Evolutionary conservation across 2,797 vertebrate genomes (phyloP), one percentile per base, ranked within the genome.

Genomic region (Tangara arthus): DNA sequence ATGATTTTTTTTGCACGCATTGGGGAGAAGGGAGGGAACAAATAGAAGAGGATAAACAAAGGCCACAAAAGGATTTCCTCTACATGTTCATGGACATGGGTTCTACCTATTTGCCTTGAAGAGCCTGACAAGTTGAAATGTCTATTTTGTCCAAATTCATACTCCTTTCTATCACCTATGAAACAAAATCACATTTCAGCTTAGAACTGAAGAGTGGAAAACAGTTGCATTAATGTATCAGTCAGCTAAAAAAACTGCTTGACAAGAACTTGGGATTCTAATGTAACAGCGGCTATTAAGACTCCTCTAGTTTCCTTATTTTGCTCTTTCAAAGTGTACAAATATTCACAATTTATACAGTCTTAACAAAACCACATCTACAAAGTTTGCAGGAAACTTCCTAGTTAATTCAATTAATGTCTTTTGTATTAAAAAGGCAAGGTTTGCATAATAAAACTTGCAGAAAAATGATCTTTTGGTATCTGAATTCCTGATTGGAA

Each of bases 271-370:
- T 41, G n/a, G 35, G 53, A 79, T 94, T 94, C 94, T 91, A 95
- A 52, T 88, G 82, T 66, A 96, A 93, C 82, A 96, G 89, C 89
- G 94, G 85, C 89, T 94, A 90, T 88, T 94, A 94, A 94, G 93
- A 96, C 93, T 93, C 91, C 77, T 78, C 91, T 93, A 88, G 49
- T 77, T 84, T 57, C 76, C 57, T 76, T 70, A 75, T 73, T 90
- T 61, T 55, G 4, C 82, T 66, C 82, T 93, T 91, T 92, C 65
- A 47, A 85, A 92, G 89, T 56, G 59, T 94, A 94, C 70, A 94
- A 95, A 92, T 87, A 94, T 57, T 83, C 1, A 5, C 50, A 65
- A 90, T 87, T 94, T 91, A 91, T 34, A 93, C 82, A 66, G 73
- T 79, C 91, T 84, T 94, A 91, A 69, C 63, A 83, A 91, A 90